Evolutionary conservation across 2,888 invertebrate genomes (phyloP).

Genomic region (Erpobdella octoculata): DNA sequence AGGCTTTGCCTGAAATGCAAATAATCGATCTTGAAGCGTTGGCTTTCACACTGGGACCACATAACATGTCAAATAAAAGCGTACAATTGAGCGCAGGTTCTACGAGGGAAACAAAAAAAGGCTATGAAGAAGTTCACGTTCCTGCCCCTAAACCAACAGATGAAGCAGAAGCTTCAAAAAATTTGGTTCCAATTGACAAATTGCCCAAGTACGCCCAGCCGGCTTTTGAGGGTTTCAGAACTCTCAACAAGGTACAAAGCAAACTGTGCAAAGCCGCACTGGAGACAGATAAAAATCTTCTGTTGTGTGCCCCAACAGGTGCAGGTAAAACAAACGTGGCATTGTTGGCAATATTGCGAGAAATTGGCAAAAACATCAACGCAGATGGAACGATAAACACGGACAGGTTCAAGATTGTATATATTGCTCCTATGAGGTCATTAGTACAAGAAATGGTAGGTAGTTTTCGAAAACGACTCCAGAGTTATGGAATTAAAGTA

Average conservation of each 20-base stretch:
- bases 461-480: slow-evolving; percentile 77
- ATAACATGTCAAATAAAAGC: slow-evolving; percentile 96
- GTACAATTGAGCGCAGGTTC: slow-evolving; percentile 95
- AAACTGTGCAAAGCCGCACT: slow-evolving; percentile 73
- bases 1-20: slow-evolving; percentile 36
- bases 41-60: slow-evolving; percentile 84
- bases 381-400: slow-evolving; percentile 89
- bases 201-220: slow-evolving; percentile 93
- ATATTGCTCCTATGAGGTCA: slow-evolving; percentile 97
- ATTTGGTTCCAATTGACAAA: slow-evolving; percentile 74
- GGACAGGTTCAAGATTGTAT: slow-evolving; percentile 95
- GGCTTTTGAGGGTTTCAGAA: slow-evolving; percentile 92
- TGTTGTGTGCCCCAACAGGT: slow-evolving; percentile 96
- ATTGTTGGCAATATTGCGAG: slow-evolving; percentile 82
- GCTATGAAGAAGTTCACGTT: slow-evolving; percentile 98
- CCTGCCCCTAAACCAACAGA: slow-evolving; percentile 89
- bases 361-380: slow-evolving; percentile 95
- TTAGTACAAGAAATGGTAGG: slow-evolving; percentile 98
- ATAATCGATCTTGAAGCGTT: slow-evolving; percentile 85
- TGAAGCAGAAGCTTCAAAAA: slow-evolving; percentile 48
- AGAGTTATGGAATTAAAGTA: slow-evolving; percentile 83
- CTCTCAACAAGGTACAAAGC: slow-evolving; percentile 89
- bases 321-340: slow-evolving; percentile 99
- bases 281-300: slow-evolving; percentile 86
- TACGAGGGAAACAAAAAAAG: slow-evolving; percentile 88